Conservation (phyloP, 2,888 invertebrate species). For the Blastobasis adustella region DNA sequence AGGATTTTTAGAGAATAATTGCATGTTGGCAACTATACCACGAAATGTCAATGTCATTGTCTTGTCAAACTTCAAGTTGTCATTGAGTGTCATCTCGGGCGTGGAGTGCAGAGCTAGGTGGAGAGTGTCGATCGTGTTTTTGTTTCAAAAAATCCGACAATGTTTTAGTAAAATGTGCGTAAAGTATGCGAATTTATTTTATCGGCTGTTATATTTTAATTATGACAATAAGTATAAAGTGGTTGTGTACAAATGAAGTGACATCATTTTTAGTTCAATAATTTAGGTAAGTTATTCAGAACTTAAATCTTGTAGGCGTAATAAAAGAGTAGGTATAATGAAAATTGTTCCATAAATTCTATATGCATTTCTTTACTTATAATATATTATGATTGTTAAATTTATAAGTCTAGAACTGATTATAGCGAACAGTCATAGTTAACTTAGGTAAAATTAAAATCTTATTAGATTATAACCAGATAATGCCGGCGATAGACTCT, state of each 20-base stretch:
- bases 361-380: too few species aligned
- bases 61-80: neutral
- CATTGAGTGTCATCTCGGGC: constrained; percentile 20
- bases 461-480: too few species aligned
- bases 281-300: constrained; percentile 3
- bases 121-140: constrained; percentile 45
- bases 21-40: too few species aligned
- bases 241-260: constrained; percentile 34
- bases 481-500: too few species aligned
- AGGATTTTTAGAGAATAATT: too few species aligned
- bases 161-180: constrained; percentile 46
- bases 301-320: too few species aligned
- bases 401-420: neutral
- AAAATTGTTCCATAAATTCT: too few species aligned
- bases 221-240: constrained; percentile 29
- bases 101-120: constrained; percentile 7
- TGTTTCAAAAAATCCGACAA: constrained; percentile 30
- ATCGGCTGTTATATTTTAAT: constrained; percentile 24
- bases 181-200: constrained; percentile 32
- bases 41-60: too few species aligned
- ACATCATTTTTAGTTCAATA: constrained; percentile 19
- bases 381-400: constrained; percentile 6
- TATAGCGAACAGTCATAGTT: too few species aligned
- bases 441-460: too few species aligned
- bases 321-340: too few species aligned